Percentiles rank a stretch among this genome's conserved stretches.
Evolutionary conservation across 2,888 invertebrate species (phyloP).

Genomic region (Yponomeuta cagnagella): DNA sequence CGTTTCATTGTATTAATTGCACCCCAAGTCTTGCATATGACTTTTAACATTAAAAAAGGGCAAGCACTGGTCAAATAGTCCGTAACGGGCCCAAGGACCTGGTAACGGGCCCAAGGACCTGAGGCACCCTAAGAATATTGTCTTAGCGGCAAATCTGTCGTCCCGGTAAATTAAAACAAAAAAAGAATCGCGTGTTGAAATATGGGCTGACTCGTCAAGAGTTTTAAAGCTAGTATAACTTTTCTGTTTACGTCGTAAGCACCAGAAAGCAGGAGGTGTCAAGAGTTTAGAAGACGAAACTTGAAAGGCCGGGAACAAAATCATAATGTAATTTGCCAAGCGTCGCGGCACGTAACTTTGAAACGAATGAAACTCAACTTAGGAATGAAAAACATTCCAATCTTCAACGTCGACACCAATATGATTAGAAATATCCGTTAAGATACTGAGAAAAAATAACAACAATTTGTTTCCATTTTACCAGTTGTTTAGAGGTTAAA

Average conservation of each 20-base stretch:
- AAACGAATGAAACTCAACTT: conserved; percentile 18
- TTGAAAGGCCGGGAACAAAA: conserved; percentile 45
- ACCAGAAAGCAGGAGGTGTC: background rate
- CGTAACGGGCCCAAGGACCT: too few species aligned
- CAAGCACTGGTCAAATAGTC: too few species aligned
- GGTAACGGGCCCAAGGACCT: too few species aligned
- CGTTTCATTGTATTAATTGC: too few species aligned
- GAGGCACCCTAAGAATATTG: too few species aligned
- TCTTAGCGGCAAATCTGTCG: too few species aligned
- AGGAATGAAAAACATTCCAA: conserved; percentile 14
- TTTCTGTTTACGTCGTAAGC: background rate
- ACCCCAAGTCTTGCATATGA: too few species aligned
- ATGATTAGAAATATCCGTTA: background rate
- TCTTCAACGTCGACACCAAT: background rate
- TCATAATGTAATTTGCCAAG: conserved; percentile 61
- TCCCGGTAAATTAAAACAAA: too few species aligned
- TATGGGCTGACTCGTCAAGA: background rate
- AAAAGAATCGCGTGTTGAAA: too few species aligned
- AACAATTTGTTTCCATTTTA: background rate
- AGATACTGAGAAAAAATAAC: background rate
- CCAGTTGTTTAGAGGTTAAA: too few species aligned
- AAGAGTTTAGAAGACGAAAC: conserved; percentile 24
- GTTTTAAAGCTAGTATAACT: background rate
- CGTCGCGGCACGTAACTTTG: conserved; percentile 30
- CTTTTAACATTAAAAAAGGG: too few species aligned